Evolutionary conservation across 2,113 vertebrate genomes (phyloP), one percentile per base, ranked within the genome.

Genomic region (Halcyon malimbica): DNA sequence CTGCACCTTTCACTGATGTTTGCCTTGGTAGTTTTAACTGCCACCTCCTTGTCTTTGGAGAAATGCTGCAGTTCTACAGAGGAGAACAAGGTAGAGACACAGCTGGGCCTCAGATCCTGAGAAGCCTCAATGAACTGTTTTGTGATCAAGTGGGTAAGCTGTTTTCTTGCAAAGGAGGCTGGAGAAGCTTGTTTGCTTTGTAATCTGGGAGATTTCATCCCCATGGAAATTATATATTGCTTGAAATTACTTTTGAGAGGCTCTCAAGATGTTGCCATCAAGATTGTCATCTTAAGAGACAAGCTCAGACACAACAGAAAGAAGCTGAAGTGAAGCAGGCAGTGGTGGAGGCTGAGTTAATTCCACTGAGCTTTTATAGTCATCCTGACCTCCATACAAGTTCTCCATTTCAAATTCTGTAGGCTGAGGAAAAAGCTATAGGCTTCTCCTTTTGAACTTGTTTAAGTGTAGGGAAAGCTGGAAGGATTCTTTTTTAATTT

Each of bases 181-280:
- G 70, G 31, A 83, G 87, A 51, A 91, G 50, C 75, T 89, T 88
- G 63, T 6, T 54, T 83, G 64, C 68, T 94, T 77, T 94, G 60
- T 37, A 89, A 83, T 48, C 42, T 82, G 62, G 48, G 64, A 96
- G 48, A 42, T 93, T 93, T 80, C 79, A 69, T 59, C 31, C 78
- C 57, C 37, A 35, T 60, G 50, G 80, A 77, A 80, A 87, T 85
- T 87, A 70, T 28, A 44, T 48, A 78, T 16, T 70, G 51, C 64
- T 95, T 86, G 71, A 85, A 88, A 92, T 88, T 77, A 35, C 54
- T 88, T 95, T 80, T 35, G 37, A 93, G 85, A 56, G 56, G 33
- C 56, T 93, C 67, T 96, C 63, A 50, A 70, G 78, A 80, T 76
- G 20, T 44, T 91, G 53, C 37, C 84, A 69, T 87, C 74, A 85